Evolutionary conservation across 2,888 invertebrate genomes (phyloP).

Genomic region (Drosophila siamana): DNA sequence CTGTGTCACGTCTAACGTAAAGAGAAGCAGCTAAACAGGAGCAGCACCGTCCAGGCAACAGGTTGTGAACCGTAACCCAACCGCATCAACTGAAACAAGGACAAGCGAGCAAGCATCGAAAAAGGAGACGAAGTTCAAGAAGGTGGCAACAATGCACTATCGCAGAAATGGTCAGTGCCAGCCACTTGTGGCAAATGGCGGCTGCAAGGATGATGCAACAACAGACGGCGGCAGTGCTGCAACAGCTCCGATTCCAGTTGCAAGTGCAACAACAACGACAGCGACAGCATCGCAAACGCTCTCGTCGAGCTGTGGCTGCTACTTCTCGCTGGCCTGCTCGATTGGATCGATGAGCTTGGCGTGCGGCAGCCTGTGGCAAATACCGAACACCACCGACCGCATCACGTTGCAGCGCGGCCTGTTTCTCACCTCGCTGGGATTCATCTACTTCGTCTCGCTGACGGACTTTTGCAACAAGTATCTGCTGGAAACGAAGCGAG

Average conservation of each 20-base stretch:
- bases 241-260: background rate
- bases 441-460: constrained; percentile 89
- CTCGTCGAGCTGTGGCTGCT: constrained; percentile 74
- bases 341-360: constrained; percentile 85
- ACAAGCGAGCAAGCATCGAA: background rate
- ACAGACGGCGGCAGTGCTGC: background rate
- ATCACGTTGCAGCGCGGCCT: constrained; percentile 88
- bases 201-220: constrained; percentile 29
- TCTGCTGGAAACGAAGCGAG: constrained; percentile 87
- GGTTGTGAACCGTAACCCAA: constrained; percentile 34
- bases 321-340: constrained; percentile 84
- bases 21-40: constrained; percentile 13
- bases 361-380: constrained; percentile 84
- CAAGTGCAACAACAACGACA: background rate
- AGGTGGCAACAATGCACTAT: constrained; percentile 34
- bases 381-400: constrained; percentile 86
- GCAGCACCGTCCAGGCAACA: constrained; percentile 34
- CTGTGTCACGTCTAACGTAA: constrained; percentile 14
- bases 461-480: constrained; percentile 89
- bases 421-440: constrained; percentile 88
- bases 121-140: background rate
- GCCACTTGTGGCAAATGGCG: constrained; percentile 38
- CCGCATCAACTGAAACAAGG: background rate
- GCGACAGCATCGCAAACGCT: constrained; percentile 10
- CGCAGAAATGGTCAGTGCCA: constrained; percentile 43